phyloP scores from a whole-genome alignment of 2,113 vertebrate genomes.

The Tragelaphus scriptus region DNA sequence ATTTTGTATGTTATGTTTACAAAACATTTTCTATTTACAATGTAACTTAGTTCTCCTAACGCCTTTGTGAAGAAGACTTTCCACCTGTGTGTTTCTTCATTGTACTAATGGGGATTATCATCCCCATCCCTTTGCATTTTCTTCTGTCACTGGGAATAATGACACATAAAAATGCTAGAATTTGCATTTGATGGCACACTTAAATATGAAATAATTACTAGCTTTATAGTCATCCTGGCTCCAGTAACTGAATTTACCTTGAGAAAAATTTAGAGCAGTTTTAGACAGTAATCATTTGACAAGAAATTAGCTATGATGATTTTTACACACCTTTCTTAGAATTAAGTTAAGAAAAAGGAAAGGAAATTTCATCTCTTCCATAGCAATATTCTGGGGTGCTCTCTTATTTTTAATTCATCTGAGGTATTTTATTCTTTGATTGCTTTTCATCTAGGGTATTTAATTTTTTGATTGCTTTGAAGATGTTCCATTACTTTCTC shows the following conservation, averaged over 20 bases:
- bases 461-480: background rate
- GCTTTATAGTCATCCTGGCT: conserved; percentile 17
- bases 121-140: background rate
- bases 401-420: background rate
- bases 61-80: background rate
- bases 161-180: conserved; percentile 14
- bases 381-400: background rate
- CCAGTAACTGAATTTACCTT: conserved; percentile 30
- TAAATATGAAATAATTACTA: conserved; percentile 57
- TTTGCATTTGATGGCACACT: conserved; percentile 38
- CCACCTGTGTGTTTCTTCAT: background rate
- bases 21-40: conserved; percentile 8
- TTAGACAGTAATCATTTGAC: conserved; percentile 31
- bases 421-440: background rate
- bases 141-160: conserved; percentile 24
- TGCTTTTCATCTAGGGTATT: background rate
- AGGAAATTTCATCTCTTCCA: background rate
- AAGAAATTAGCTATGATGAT: conserved; percentile 42
- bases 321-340: conserved; percentile 47
- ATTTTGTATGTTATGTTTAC: background rate
- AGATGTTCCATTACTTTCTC: background rate
- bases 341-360: background rate
- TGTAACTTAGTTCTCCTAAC: background rate
- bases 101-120: conserved; percentile 1
- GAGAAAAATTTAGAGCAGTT: conserved; percentile 20